Evolutionary conservation across 2,888 invertebrate genomes (phyloP).

Genomic region (Myopa tessellatipennis): DNA sequence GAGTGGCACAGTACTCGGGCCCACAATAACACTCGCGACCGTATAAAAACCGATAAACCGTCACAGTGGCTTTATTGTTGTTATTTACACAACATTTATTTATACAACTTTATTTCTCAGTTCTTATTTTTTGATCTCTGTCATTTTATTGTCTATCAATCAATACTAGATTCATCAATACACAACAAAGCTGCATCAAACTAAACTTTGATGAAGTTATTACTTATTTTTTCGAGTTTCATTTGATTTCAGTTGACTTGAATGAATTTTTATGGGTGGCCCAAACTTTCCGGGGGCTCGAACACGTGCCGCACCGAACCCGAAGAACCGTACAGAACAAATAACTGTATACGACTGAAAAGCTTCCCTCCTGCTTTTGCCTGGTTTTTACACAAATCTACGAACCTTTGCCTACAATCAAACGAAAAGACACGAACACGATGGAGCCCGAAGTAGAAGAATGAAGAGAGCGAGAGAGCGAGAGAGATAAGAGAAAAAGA

Average conservation of each 20-base stretch:
- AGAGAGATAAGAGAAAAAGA: constrained; percentile 27
- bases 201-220: no score
- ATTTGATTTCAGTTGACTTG: no score
- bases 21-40: constrained; percentile 4
- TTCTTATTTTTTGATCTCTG: no score
- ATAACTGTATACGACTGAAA: constrained; percentile 65
- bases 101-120: no score
- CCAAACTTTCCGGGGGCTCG: not conserved
- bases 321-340: constrained; percentile 63
- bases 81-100: no score
- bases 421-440: constrained; percentile 36
- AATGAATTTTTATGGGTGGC: no score
- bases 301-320: constrained; percentile 5
- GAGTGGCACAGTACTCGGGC: not conserved
- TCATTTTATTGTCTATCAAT: no score
- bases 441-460: not conserved
- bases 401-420: constrained; percentile 14
- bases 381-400: constrained; percentile 58
- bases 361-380: constrained; percentile 63
- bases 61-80: no score
- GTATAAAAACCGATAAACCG: no score
- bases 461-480: not conserved
- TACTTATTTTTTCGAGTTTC: no score
- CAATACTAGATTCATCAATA: no score
- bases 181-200: no score